Conservation (phyloP, 2,797 vertebrate genomes). For the Gallinago solitaria region DNA sequence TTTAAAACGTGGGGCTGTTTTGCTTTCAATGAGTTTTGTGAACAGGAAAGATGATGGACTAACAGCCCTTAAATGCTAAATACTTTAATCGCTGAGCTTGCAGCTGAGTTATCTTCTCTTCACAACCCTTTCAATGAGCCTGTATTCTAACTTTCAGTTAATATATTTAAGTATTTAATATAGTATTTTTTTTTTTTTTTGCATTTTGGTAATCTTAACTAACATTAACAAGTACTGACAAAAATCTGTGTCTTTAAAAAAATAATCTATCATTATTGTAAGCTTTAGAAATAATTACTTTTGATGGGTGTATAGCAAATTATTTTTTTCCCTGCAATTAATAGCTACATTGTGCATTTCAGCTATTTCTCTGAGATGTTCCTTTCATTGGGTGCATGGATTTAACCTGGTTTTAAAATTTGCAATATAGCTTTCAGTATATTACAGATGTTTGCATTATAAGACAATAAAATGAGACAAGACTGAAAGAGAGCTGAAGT, state of each 20-base stretch:
- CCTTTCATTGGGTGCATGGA: background rate
- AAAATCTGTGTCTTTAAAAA: background rate
- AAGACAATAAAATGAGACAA: slow-evolving; percentile 41
- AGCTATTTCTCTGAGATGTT: background rate
- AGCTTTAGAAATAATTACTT: background rate
- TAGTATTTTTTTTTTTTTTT: background rate
- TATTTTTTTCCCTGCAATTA: background rate
- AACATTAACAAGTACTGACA: background rate
- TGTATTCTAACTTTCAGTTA: background rate
- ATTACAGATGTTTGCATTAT: slow-evolving; percentile 30
- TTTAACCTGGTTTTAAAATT: background rate
- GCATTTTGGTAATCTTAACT: background rate
- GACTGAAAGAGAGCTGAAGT: slow-evolving; percentile 40
- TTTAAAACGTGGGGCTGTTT: background rate
- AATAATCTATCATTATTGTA: background rate
- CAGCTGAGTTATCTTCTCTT: background rate
- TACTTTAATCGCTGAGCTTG: background rate
- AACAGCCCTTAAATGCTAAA: background rate
- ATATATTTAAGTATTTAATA: background rate
- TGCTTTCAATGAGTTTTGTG: background rate
- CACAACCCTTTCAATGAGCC: background rate
- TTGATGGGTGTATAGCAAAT: background rate
- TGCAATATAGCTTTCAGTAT: background rate
- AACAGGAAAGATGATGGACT: background rate
- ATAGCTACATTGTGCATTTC: background rate